A percentile compares a stretch with the other conserved stretches of the same genome.
These are phyloP conservation scores for Celastrina argiolus DNA, from an alignment of 2,888 invertebrate species.

Conservation along the genomic window DNA sequence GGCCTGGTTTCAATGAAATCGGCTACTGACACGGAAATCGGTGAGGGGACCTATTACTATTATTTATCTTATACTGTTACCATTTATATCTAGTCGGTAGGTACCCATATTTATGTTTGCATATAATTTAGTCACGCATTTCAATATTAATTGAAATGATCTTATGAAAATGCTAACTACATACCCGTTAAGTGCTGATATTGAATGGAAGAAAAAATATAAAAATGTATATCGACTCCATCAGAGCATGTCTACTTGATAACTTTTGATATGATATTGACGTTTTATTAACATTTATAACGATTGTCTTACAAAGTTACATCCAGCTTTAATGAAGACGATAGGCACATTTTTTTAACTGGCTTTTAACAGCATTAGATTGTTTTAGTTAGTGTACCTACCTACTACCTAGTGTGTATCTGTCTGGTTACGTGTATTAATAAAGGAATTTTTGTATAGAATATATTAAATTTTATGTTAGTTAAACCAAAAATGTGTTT, in stretches of 20 bases:
- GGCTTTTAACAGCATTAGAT: too few species aligned
- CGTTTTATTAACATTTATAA: slow-evolving; percentile 15
- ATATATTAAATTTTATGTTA: too few species aligned
- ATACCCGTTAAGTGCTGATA: not conserved
- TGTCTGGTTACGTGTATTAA: too few species aligned
- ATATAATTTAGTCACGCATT: not conserved
- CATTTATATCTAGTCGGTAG: not conserved
- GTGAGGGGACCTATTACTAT: too few species aligned
- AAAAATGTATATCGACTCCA: slow-evolving; percentile 3
- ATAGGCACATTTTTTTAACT: too few species aligned
- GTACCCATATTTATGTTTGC: not conserved
- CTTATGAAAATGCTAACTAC: not conserved
- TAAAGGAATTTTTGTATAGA: too few species aligned
- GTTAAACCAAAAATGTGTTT: too few species aligned
- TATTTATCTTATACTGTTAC: not conserved
- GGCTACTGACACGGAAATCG: too few species aligned
- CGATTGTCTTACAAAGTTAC: slow-evolving; percentile 14
- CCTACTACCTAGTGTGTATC: too few species aligned
- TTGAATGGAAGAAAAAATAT: slow-evolving; percentile 5
- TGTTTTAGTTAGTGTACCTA: too few species aligned
- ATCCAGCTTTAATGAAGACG: not conserved
- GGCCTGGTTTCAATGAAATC: too few species aligned
- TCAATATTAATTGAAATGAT: slow-evolving; percentile 5
- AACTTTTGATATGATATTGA: slow-evolving; percentile 14
- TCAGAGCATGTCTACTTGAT: slow-evolving; percentile 1